Evolutionary conservation across 2,888 invertebrate species (phyloP), one percentile per base, ranked within the genome.

Genomic region (Platynereis dumerilii): DNA sequence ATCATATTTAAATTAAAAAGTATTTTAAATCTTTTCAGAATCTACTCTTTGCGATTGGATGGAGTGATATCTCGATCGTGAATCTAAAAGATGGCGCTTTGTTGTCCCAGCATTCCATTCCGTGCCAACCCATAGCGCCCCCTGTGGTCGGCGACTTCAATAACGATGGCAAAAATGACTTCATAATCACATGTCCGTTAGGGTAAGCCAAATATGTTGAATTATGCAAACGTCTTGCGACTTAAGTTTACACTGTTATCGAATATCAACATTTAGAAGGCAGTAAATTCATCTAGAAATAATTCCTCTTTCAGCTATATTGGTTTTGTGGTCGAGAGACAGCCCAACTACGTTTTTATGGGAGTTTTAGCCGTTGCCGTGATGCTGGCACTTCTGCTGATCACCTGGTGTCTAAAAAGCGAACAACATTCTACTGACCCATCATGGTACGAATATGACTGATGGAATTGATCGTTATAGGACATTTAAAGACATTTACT

Each of bases 301-400:
- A 29, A 27, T 48, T 55, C 20, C 42, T n/a, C 10, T 74, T 72
- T 44, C 75, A 80, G 80, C 28, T 80, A 79, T 64, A 76, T 80
- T 59, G 79, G 79, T 26, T 77, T 86, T 53, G 81, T 79, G 60
- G 74, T 86, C 28, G 82, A 85, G 58, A 80, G 83, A 75, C 80
- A 66, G 68, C 75, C 70, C 12, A 80, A 79, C 69, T 76, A 78
- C 56, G 62, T 74, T 34, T 77, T 74, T 66, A 77, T 78, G 10
- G 66, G 74, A 1, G 54, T 78, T 58, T 78, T 79, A 62, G 77
- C 76, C 3, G 69, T 74, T 2, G 72, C 77, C 17, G 79, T 80
- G 5, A 76, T 80, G 54, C 68, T 75, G n/a, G 61, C 72, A n/a
- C 78, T 80, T 45, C 62, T 79, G n/a, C 62, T 78, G 2, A 69